These are phyloP conservation scores for human (Homo sapiens) DNA, from an alignment of 2,113 vertebrate species.

Conservation along the genomic window DNA sequence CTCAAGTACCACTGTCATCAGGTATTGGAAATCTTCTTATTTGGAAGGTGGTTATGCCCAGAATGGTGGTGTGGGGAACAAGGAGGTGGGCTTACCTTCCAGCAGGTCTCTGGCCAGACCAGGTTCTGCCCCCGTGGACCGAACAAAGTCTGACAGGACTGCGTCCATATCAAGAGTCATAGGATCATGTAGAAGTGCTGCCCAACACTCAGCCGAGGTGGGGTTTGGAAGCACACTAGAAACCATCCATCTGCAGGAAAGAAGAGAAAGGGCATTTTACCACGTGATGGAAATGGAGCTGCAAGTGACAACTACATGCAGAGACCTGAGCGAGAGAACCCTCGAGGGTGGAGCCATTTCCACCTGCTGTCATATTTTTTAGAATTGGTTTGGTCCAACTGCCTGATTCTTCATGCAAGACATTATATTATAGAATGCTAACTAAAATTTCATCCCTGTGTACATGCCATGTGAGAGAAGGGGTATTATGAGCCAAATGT, in stretches of 20 bases:
- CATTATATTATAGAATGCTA: background rate
- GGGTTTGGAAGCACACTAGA: constrained; percentile 90
- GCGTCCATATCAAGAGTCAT: constrained; percentile 99
- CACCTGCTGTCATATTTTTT: accelerated
- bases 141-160: constrained; percentile 99
- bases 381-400: background rate
- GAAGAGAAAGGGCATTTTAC: constrained; percentile 22
- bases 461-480: background rate
- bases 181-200: constrained; percentile 94
- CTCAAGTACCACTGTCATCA: background rate
- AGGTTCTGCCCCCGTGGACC: constrained; percentile 99
- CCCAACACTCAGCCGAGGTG: constrained; percentile 91
- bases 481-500: background rate
- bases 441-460: background rate
- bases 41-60: background rate
- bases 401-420: background rate
- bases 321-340: background rate
- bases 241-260: constrained; percentile 91
- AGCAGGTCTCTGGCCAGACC: constrained; percentile 99
- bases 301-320: background rate
- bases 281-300: background rate
- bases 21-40: background rate
- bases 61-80: background rate
- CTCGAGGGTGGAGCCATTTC: too few relatives aligned
- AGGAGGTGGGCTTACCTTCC: constrained; percentile 90